phyloP scores from a whole-genome alignment of 2,888 invertebrate species.

The Lithophane semibrunnea region DNA sequence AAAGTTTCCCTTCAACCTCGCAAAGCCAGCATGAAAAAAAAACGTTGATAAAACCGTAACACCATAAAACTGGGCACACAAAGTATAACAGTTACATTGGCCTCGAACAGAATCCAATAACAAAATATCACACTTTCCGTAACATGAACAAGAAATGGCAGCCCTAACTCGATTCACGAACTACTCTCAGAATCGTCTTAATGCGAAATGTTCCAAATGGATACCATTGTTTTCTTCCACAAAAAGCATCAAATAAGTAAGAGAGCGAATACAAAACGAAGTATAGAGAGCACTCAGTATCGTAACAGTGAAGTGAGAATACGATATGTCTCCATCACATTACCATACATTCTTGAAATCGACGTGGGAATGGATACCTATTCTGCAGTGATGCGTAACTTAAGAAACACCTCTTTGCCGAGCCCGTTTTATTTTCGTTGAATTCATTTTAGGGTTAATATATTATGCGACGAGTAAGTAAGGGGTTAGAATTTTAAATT shows the following conservation, averaged over 20 bases:
- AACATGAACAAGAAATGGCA: conserved; percentile 71
- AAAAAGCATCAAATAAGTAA: conserved; percentile 82
- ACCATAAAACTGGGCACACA: conserved; percentile 51
- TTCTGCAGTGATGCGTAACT: conserved; percentile 80
- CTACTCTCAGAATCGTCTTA: conserved; percentile 77
- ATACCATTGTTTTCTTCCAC: conserved; percentile 83
- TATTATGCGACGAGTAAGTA: conserved; percentile 56
- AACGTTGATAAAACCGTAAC: conserved; percentile 49
- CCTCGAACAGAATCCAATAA: conserved; percentile 59
- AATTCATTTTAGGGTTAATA: conserved; percentile 67
- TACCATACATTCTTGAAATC: conserved; percentile 85
- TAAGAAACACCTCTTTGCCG: conserved; percentile 74
- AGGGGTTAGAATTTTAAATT: conserved; percentile 37
- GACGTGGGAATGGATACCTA: conserved; percentile 77
- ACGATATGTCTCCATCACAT: conserved; percentile 87
- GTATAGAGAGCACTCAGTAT: conserved; percentile 80
- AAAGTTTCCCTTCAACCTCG: conserved; percentile 33
- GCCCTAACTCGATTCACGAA: conserved; percentile 78
- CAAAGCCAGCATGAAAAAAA: conserved; percentile 37
- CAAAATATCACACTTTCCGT: conserved; percentile 64
- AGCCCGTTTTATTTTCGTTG: conserved; percentile 68
- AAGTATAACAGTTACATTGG: conserved; percentile 48
- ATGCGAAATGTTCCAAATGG: conserved; percentile 81
- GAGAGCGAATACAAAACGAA: conserved; percentile 79
- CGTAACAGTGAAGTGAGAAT: conserved; percentile 78